These are phyloP conservation scores for Seira ritae DNA, from an alignment of 2,888 invertebrate genomes.

Conservation along the genomic window DNA sequence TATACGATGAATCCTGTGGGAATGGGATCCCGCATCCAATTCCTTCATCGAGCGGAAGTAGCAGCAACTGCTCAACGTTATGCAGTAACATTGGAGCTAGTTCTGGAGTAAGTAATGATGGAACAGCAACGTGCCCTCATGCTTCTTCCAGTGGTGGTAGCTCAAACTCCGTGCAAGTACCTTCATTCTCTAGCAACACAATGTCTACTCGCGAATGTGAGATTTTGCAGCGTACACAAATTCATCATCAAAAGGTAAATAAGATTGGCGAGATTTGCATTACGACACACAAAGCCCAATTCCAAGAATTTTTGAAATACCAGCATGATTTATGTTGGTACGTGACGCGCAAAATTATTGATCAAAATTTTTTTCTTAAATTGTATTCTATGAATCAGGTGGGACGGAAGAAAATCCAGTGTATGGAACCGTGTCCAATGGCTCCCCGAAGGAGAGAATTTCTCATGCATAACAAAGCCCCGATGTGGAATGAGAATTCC, in stretches of 20 bases:
- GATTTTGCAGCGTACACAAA: constrained; percentile 93
- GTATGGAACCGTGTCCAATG: constrained; percentile 71
- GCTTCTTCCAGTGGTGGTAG: background rate
- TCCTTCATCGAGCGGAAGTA: constrained; percentile 21
- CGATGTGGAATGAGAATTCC: constrained; percentile 99
- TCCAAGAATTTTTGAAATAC: too few species aligned
- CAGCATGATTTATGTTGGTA: constrained; percentile 17
- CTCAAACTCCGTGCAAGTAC: background rate
- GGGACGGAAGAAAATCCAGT: constrained; percentile 81
- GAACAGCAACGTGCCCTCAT: constrained; percentile 18
- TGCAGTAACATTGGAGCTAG: background rate
- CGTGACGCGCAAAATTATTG: background rate
- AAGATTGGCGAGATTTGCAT: background rate
- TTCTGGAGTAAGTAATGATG: constrained; percentile 13
- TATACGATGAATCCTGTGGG: constrained; percentile 31
- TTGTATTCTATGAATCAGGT: constrained; percentile 78
- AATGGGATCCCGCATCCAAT: constrained; percentile 14
- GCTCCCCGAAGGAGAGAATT: constrained; percentile 82
- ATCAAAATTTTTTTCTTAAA: background rate
- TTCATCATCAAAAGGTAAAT: constrained; percentile 89
- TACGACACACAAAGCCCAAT: too few species aligned
- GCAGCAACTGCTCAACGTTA: constrained; percentile 30
- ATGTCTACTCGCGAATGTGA: constrained; percentile 88
- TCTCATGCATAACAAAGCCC: constrained; percentile 97
- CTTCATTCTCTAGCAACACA: constrained; percentile 77